These are phyloP conservation scores for Acronicta psi DNA, from an alignment of 2,888 invertebrate genomes.

Conservation along the genomic window DNA sequence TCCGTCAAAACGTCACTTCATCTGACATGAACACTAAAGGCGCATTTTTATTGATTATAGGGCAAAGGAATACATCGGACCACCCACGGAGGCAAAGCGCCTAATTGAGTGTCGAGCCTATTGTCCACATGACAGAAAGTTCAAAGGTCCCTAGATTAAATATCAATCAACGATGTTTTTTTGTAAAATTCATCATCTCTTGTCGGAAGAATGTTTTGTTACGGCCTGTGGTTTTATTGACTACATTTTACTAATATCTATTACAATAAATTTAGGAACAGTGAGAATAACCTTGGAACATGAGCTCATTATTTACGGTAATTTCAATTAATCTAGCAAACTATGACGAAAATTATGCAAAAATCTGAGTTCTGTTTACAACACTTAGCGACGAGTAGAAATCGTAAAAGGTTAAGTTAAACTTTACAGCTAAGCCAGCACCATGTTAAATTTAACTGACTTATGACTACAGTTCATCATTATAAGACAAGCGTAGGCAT, in stretches of 20 bases:
- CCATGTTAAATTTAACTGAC: slow-evolving; percentile 22
- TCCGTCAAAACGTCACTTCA: slow-evolving; percentile 70
- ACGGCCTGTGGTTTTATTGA: slow-evolving; percentile 30
- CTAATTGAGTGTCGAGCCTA: slow-evolving; percentile 75
- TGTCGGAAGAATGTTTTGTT: slow-evolving; percentile 44
- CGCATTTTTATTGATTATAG: slow-evolving; percentile 73
- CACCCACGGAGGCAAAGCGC: slow-evolving; percentile 71
- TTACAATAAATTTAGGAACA: slow-evolving; percentile 29
- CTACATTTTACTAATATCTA: slow-evolving; percentile 25
- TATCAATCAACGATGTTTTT: slow-evolving; percentile 71
- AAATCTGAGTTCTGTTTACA: slow-evolving; percentile 15
- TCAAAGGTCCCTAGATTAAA: slow-evolving; percentile 77
- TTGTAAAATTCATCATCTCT: slow-evolving; percentile 67
- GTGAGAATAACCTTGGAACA: slow-evolving; percentile 8
- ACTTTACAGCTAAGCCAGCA: slow-evolving; percentile 10
- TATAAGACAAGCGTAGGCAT: slow-evolving; percentile 10
- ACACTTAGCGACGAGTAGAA: slow-evolving; percentile 11
- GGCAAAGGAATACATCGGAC: slow-evolving; percentile 71
- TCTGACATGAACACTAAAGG: slow-evolving; percentile 66
- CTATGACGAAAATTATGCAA: slow-evolving; percentile 1
- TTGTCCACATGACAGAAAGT: slow-evolving; percentile 74
- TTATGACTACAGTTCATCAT: slow-evolving; percentile 17
- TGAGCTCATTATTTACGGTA: neutral
- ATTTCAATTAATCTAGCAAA: slow-evolving; percentile 1
- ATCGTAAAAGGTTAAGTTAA: slow-evolving; percentile 9